phyloP scores from a whole-genome alignment of 2,797 vertebrate species.

The Arrhamphus sclerolepis region DNA sequence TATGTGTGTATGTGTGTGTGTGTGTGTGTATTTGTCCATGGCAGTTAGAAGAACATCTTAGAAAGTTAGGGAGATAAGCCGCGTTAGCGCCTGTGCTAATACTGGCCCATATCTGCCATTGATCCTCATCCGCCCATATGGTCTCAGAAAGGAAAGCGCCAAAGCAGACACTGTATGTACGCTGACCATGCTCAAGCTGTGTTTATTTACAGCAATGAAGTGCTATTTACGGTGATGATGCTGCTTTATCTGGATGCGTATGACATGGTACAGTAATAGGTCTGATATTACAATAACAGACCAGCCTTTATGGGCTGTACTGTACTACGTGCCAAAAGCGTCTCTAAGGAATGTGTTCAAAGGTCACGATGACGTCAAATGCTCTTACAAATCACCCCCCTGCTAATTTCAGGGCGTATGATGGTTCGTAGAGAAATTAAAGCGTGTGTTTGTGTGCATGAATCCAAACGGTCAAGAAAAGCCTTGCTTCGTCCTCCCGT shows the following conservation, averaged over 20 bases:
- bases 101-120: constrained; percentile 70
- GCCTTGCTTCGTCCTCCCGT: constrained; percentile 58
- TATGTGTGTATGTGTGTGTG: neutral
- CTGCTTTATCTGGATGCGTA: constrained; percentile 27
- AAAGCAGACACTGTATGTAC: constrained; percentile 16
- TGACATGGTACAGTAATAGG: constrained; percentile 20
- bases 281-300: constrained; percentile 25
- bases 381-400: constrained; percentile 56
- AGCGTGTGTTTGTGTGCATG: constrained; percentile 17
- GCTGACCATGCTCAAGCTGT: constrained; percentile 46
- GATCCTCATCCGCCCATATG: constrained; percentile 67
- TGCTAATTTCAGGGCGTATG: constrained; percentile 45
- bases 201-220: constrained; percentile 54
- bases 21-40: constrained; percentile 17
- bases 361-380: constrained; percentile 58
- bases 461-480: constrained; percentile 62
- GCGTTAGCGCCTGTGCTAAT: constrained; percentile 64
- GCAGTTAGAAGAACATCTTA: constrained; percentile 64
- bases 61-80: constrained; percentile 74
- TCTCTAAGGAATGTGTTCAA: constrained; percentile 35
- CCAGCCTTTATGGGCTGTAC: constrained; percentile 17
- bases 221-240: constrained; percentile 52
- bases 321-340: constrained; percentile 24
- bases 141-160: constrained; percentile 47
- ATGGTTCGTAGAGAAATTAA: constrained; percentile 51